These are phyloP conservation scores for Fragum whitleyi DNA, from an alignment of 2,888 invertebrate genomes.

Conservation along the genomic window DNA sequence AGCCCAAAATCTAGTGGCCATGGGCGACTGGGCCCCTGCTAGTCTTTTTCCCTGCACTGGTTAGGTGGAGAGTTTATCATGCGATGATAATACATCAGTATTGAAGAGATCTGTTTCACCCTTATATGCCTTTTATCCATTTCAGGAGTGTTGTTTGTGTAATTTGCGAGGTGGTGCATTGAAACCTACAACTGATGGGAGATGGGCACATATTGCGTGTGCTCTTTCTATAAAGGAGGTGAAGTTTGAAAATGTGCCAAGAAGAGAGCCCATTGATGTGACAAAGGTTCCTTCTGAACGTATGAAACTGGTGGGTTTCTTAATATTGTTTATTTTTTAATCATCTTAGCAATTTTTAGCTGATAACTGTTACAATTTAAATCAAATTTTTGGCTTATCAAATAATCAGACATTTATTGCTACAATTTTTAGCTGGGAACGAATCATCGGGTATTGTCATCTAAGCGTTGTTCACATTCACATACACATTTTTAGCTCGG, in stretches of 20 bases:
- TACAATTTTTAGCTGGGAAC: no score
- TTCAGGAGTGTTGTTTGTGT: conserved; percentile 87
- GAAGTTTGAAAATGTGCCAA: conserved; percentile 81
- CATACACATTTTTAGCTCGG: no score
- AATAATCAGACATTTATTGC: no score
- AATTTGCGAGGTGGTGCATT: conserved; percentile 86
- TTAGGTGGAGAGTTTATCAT: no score
- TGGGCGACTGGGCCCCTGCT: no score
- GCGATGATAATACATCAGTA: no score
- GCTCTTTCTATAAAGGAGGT: conserved; percentile 84
- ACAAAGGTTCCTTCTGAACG: conserved; percentile 73
- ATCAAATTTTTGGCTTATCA: neutral
- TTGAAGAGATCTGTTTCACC: no score
- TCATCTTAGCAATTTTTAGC: neutral
- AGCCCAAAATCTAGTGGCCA: no score
- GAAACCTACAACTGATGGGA: conserved; percentile 84
- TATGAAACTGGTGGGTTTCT: conserved; percentile 77
- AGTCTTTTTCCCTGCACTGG: no score
- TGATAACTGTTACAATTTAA: neutral
- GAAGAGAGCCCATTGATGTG: conserved; percentile 83
- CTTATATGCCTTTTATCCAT: neutral
- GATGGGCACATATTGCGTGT: conserved; percentile 86
- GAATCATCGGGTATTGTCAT: no score
- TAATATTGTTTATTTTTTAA: no score
- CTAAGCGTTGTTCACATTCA: no score